Evolutionary conservation across 1,140 invertebrate genomes (phyloP), one percentile per base, ranked within the genome.

Genomic region (Ips nitidus): DNA sequence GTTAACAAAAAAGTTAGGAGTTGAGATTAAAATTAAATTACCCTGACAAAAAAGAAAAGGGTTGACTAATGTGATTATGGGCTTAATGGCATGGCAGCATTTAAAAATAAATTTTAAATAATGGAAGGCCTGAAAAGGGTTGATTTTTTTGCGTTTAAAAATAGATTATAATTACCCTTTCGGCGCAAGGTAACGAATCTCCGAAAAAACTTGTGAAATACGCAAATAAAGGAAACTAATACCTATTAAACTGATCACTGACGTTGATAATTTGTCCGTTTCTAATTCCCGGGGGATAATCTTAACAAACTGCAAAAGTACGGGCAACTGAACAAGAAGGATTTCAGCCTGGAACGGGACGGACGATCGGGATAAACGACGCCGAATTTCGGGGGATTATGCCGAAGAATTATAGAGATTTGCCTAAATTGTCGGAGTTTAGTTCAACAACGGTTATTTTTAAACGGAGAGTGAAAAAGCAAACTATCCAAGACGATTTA

Each of bases 211-310:
- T 22, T 22, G 22, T 22, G 22, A 22, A 22, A 22, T 62, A 39
- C 43, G 36, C 5, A 62, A 62, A 58, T 66, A 47, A 60, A 45
- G 60, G 40, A 47, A 65, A 77, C 74, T 76, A 77, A 76, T 76
- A 73, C 74, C 74, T 74, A 77, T 75, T 75, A 74, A 75, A 74
- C 74, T 78, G 76, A 78, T 78, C 76, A 76, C 71, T 74, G 74
- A 76, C 71, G 73, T 68, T 70, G 53, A 78, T 76, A 78, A 78
- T 78, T 76, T 76, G 76, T 78, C 73, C 74, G 71, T 75, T 66
- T 76, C 73, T 78, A 74, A 65, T 43, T 65, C 36, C 63, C 45
- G 6, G 4, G 50, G 71, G 75, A 75, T 78, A 78, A 78, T 77
- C 77, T 73, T 76, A 76, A 78, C 75, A 76, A 77, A 78, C 53